phyloP scores from a whole-genome alignment of 2,888 invertebrate genomes.

The Ochropleura leucogaster region DNA sequence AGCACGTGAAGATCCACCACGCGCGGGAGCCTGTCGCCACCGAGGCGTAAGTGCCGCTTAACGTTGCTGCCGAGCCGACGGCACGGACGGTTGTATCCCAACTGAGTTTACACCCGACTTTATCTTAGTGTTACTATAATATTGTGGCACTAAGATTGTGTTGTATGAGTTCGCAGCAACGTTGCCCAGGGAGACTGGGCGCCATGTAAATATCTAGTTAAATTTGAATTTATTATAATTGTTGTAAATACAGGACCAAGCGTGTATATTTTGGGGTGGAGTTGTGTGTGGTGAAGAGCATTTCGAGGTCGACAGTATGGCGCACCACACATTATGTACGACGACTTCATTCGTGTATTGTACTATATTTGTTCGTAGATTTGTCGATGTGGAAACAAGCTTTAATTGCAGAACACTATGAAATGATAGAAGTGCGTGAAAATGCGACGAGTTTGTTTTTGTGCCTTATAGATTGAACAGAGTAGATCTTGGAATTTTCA shows the following conservation, averaged over 20 bases:
- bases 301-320: slow-evolving; percentile 70
- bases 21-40: slow-evolving; percentile 96
- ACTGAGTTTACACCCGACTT: not conserved
- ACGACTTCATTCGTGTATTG: slow-evolving; percentile 36
- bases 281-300: slow-evolving; percentile 72
- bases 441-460: slow-evolving; percentile 53
- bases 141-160: slow-evolving; percentile 11
- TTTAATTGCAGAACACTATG: slow-evolving; percentile 38
- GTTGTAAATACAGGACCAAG: slow-evolving; percentile 88
- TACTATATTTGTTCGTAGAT: slow-evolving; percentile 36
- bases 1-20: slow-evolving; percentile 97
- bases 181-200: slow-evolving; percentile 46
- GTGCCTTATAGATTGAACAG: slow-evolving; percentile 57
- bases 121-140: slow-evolving; percentile 11
- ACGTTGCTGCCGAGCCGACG: slow-evolving; percentile 3
- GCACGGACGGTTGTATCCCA: not conserved
- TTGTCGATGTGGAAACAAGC: slow-evolving; percentile 41
- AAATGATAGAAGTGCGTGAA: slow-evolving; percentile 42
- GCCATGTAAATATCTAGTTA: slow-evolving; percentile 87
- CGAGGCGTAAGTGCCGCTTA: slow-evolving; percentile 88
- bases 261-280: slow-evolving; percentile 75
- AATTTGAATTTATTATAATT: slow-evolving; percentile 80
- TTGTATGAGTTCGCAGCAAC: slow-evolving; percentile 39
- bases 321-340: slow-evolving; percentile 60
- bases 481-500: slow-evolving; percentile 20